Evolutionary conservation across 2,888 invertebrate genomes (phyloP), one percentile per base, ranked within the genome.

Genomic region (Ligdia adustata): DNA sequence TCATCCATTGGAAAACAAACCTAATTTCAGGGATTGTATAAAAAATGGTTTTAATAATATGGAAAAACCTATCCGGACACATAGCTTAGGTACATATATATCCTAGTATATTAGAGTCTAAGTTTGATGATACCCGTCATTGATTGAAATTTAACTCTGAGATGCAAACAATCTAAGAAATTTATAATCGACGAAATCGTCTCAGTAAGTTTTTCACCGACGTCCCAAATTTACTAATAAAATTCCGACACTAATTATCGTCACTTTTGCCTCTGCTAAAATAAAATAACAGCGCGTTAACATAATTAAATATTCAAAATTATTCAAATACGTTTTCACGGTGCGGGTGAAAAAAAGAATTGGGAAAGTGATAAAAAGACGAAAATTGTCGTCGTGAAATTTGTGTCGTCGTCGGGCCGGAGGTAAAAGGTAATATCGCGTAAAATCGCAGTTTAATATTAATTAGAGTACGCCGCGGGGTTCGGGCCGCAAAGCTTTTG

Each of bases 361-460:
- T 14, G 33, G 26, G 33, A 9, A 31, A 43, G 28, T 33, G 42
- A 47, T 43, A 55, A 53, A 53, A 56, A 55, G 45, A 37, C 45
- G 43, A 53, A 22, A 57, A 54, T 52, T 55, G 55, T 50, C 52
- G 48, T 45, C 34, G n/a, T 32, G 45, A 53, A 53, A 50, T 53
- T 53, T 52, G 55, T 40, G 48, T 44, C 35, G 48, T 44, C 35
- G 47, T 20, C 55, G 58, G 58, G 44, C n/a, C 56, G 52, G 57
- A 33, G 42, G 42, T 42, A 48, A 33, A 38, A 49, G 52, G 60
- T 57, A 51, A 55, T 49, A 53, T 52, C 27, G 52, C 54, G 60
- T 66, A 63, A 60, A 63, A 69, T 67, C 60, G 50, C 52, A 61
- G 60, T 72, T 75, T 64, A 76, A 74, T 75, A 78, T 77, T 78